phyloP scores from a whole-genome alignment of 2,113 vertebrate genomes.

The Panthera uncia region DNA sequence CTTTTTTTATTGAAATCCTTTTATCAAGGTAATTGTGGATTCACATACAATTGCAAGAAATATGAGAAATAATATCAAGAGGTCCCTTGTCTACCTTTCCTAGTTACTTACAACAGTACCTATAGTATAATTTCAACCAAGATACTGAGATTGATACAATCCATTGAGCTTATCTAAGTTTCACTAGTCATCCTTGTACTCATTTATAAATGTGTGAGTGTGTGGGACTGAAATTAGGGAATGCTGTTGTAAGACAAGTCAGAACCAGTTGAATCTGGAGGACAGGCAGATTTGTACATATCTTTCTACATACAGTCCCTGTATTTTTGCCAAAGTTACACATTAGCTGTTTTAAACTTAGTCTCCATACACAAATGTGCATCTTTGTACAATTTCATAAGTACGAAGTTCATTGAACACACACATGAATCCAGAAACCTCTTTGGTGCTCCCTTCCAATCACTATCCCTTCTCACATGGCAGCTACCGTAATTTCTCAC shows the following conservation, averaged over 20 bases:
- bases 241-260: neutral
- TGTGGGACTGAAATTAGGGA: neutral
- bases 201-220: neutral
- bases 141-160: neutral
- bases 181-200: neutral
- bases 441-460: neutral
- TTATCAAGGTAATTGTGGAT: neutral
- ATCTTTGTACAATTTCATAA: neutral
- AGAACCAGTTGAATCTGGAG: neutral
- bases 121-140: neutral
- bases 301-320: neutral
- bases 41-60: neutral
- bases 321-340: neutral
- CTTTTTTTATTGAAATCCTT: neutral
- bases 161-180: neutral
- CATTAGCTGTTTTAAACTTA: neutral
- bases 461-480: neutral
- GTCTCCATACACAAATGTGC: neutral
- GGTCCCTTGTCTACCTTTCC: neutral
- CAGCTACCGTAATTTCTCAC: neutral
- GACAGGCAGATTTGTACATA: neutral
- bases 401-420: neutral
- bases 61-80: neutral
- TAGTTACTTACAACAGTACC: neutral
- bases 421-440: neutral